Evolutionary conservation across 2,797 vertebrate species (phyloP).

Genomic region (Mormyrus proboscirostris): DNA sequence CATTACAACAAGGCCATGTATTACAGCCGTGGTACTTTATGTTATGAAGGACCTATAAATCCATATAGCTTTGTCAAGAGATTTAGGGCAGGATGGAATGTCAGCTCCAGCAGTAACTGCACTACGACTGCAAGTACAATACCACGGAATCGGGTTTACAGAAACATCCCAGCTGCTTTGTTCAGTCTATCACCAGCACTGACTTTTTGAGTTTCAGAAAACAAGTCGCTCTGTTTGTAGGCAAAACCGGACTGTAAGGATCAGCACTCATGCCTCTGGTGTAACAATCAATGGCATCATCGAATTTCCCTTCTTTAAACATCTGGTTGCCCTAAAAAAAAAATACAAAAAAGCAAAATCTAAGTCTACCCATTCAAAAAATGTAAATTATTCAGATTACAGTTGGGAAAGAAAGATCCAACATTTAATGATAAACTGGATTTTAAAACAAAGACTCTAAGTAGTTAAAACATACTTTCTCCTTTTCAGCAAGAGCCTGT

Average conservation of each 20-base stretch:
- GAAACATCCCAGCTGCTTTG: neutral
- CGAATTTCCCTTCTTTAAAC: slow-evolving; percentile 84
- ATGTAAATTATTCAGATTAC: neutral
- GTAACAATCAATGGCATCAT: slow-evolving; percentile 86
- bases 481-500: slow-evolving; percentile 73
- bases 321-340: slow-evolving; percentile 74
- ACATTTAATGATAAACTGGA: neutral
- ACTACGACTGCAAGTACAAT: neutral
- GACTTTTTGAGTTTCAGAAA: slow-evolving; percentile 89
- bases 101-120: neutral
- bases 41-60: neutral
- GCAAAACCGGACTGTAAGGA: slow-evolving; percentile 80
- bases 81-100: neutral
- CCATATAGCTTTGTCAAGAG: neutral
- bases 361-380: neutral
- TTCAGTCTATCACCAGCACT: slow-evolving; percentile 34
- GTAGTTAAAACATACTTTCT: slow-evolving; percentile 57
- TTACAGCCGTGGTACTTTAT: neutral
- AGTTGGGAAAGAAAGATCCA: neutral
- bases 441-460: neutral
- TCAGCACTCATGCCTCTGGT: slow-evolving; percentile 84
- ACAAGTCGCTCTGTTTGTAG: slow-evolving; percentile 84
- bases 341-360: slow-evolving; percentile 6
- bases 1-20: neutral
- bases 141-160: neutral